Percentiles rank a stretch among this genome's conserved stretches.
phyloP scores from a whole-genome alignment of 2,797 vertebrate genomes.

The Rhabdomys pumilio region DNA sequence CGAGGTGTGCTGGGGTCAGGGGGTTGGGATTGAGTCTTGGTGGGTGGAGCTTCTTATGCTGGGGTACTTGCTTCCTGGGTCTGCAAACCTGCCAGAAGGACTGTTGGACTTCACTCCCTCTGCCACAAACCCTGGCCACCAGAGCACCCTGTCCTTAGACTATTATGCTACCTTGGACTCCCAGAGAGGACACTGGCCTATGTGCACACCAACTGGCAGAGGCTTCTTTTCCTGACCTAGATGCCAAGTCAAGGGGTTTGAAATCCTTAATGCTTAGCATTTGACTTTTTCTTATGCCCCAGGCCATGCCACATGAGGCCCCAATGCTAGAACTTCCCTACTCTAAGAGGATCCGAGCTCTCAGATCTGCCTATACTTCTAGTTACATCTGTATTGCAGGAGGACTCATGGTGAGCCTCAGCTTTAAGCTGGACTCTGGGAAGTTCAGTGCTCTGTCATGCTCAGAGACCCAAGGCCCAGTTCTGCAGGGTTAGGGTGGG shows the following conservation, averaged over 20 bases:
- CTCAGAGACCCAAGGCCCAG: neutral
- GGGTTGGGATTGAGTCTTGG: too few species aligned
- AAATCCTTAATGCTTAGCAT: neutral
- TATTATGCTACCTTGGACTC: neutral
- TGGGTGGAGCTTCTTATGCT: neutral
- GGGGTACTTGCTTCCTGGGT: neutral
- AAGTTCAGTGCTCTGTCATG: neutral
- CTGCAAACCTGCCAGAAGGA: neutral
- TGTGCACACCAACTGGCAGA: too few species aligned
- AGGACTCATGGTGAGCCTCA: too few species aligned
- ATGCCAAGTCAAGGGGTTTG: neutral
- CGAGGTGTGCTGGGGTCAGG: neutral
- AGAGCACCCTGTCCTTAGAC: too few species aligned
- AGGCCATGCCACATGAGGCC: too few species aligned
- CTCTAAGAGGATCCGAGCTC: neutral
- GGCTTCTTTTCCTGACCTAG: neutral
- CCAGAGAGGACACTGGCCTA: neutral
- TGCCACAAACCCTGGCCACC: too few species aligned
- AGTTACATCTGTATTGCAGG: neutral
- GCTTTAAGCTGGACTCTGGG: neutral
- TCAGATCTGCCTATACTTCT: neutral
- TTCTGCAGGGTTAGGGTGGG: neutral
- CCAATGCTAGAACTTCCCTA: neutral
- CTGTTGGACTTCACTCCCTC: neutral
- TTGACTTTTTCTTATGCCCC: too few species aligned